Evolutionary conservation across 2,113 vertebrate genomes (phyloP).

Genomic region (Dicerorhinus sumatrensis): DNA sequence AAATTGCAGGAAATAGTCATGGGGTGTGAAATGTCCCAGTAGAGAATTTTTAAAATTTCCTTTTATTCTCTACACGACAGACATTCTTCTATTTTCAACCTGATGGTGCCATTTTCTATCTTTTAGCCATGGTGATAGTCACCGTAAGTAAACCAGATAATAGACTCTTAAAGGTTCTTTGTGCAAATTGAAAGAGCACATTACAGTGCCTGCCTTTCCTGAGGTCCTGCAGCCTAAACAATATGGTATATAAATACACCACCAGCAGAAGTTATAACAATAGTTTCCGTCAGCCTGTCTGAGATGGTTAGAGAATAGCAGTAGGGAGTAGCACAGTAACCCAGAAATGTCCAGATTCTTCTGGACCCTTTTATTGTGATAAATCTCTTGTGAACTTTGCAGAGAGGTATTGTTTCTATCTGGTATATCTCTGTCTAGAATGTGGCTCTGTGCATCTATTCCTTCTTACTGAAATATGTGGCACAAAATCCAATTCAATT

Average conservation of each 20-base stretch:
- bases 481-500: slow-evolving; percentile 69
- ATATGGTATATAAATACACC: slow-evolving; percentile 78
- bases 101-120: slow-evolving; percentile 53
- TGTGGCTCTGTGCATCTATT: slow-evolving; percentile 47
- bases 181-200: slow-evolving; percentile 73
- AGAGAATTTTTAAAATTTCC: slow-evolving; percentile 11
- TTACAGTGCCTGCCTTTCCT: slow-evolving; percentile 64
- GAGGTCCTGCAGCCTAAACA: slow-evolving; percentile 66
- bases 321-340: slow-evolving; percentile 81
- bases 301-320: slow-evolving; percentile 78
- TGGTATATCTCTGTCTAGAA: slow-evolving; percentile 73
- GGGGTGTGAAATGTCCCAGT: neutral
- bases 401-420: slow-evolving; percentile 70
- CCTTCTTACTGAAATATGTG: slow-evolving; percentile 44
- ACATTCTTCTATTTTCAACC: slow-evolving; percentile 69
- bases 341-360: slow-evolving; percentile 82
- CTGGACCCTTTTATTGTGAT: slow-evolving; percentile 79
- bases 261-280: slow-evolving; percentile 80
- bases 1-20: slow-evolving; percentile 40
- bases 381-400: slow-evolving; percentile 81
- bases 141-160: slow-evolving; percentile 74
- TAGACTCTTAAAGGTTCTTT: slow-evolving; percentile 77
- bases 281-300: slow-evolving; percentile 82
- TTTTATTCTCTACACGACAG: slow-evolving; percentile 65
- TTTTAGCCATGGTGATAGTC: slow-evolving; percentile 44